These are phyloP conservation scores for Deilephila porcellus DNA, from an alignment of 2,888 invertebrate species.

Conservation along the genomic window DNA sequence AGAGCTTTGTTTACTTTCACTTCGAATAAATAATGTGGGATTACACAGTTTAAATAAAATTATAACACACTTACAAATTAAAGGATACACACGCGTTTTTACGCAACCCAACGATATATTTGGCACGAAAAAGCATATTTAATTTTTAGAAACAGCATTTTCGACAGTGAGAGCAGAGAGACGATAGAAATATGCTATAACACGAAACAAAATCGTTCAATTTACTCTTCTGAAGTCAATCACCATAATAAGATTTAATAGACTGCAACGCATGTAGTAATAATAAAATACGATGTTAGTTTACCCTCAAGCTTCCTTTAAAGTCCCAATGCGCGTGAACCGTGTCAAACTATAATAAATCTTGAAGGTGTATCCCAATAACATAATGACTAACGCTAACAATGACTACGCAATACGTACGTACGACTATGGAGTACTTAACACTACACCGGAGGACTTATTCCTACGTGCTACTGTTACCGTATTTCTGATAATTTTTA, in stretches of 20 bases:
- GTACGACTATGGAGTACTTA: constrained; percentile 62
- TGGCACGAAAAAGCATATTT: constrained; percentile 54
- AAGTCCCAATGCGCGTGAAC: neutral
- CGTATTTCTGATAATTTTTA: constrained; percentile 59
- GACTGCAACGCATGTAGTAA: neutral
- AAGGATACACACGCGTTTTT: constrained; percentile 35
- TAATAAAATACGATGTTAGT: neutral
- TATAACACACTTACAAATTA: constrained; percentile 31
- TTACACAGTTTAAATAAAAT: constrained; percentile 44
- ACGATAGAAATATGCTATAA: neutral
- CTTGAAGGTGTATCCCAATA: constrained; percentile 47
- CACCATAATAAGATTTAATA: no score
- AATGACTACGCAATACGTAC: constrained; percentile 68
- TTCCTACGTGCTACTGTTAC: constrained; percentile 52
- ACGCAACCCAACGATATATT: constrained; percentile 47
- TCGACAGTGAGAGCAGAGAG: neutral
- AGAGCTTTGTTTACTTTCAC: constrained; percentile 58
- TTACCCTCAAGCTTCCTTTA: neutral
- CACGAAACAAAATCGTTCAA: neutral
- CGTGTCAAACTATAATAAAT: neutral
- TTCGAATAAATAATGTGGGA: constrained; percentile 44
- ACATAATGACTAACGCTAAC: constrained; percentile 70
- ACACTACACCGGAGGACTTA: constrained; percentile 51
- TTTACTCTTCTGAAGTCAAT: neutral
- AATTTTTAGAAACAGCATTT: neutral